Percentiles rank a stretch among this genome's conserved stretches.
Evolutionary conservation across 2,797 vertebrate genomes (phyloP).

Genomic region (Rhinichthys osculus): DNA sequence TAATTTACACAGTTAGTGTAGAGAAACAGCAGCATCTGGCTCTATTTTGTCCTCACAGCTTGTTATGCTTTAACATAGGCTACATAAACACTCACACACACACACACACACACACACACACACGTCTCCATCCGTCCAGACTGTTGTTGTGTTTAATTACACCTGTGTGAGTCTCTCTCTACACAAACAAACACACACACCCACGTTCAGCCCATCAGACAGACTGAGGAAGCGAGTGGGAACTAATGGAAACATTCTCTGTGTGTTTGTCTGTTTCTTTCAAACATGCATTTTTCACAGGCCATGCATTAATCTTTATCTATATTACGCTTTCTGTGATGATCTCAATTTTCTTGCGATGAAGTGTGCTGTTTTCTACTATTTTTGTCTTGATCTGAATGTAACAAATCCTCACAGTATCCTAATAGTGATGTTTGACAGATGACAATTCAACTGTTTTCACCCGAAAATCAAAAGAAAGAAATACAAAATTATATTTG

Average conservation of each 20-base stretch:
- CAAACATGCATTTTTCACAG: no score
- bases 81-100: no score
- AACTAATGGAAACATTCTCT: no score
- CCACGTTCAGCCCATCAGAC: not conserved
- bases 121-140: not conserved
- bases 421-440: not conserved
- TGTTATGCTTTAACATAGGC: not conserved
- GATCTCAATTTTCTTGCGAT: not conserved
- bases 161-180: not conserved
- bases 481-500: not conserved
- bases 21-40: not conserved
- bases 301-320: not conserved
- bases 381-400: not conserved
- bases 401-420: not conserved
- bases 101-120: not conserved
- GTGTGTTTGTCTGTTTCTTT: not conserved
- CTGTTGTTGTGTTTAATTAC: conserved; percentile 9
- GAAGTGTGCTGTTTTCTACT: not conserved
- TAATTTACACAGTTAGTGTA: not conserved
- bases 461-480: not conserved
- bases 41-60: not conserved
- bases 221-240: not conserved
- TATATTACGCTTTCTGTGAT: not conserved
- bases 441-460: not conserved
- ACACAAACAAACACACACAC: not conserved